Conservation (phyloP, 2,888 invertebrate genomes). For the Epinotia bilunana region DNA sequence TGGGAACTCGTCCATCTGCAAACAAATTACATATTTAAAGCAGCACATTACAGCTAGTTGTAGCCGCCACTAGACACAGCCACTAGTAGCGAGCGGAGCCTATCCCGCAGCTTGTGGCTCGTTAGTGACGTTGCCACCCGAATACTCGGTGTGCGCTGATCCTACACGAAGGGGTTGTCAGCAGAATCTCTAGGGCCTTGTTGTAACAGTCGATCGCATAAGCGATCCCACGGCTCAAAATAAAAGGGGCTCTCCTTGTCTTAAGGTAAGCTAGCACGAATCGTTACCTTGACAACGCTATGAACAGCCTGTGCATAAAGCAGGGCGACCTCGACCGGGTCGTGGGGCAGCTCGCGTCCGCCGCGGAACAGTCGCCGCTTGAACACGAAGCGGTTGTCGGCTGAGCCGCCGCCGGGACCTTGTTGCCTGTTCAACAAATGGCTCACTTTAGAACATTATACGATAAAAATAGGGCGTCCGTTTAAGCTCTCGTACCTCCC, state of each 20-base stretch:
- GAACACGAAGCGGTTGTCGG: constrained; percentile 96
- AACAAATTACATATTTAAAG: background rate
- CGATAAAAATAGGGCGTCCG: background rate
- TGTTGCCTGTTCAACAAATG: constrained; percentile 67
- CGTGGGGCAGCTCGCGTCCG: constrained; percentile 95
- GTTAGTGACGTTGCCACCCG: no score
- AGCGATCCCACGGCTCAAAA: no score
- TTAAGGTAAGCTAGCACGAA: background rate
- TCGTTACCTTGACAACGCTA: constrained; percentile 94
- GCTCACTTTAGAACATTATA: background rate
- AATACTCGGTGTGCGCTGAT: no score
- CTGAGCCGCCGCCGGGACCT: constrained; percentile 90
- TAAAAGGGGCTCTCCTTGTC: no score
- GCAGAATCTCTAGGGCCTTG: constrained; percentile 91
- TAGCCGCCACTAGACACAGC: no score
- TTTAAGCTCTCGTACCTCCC: no score
- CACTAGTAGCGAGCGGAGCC: no score
- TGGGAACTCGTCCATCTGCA: constrained; percentile 95
- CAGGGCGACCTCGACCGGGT: constrained; percentile 97
- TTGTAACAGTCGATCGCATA: constrained; percentile 51
- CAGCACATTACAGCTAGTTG: no score
- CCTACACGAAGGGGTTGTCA: constrained; percentile 92
- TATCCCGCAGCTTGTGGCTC: no score
- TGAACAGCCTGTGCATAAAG: constrained; percentile 98
- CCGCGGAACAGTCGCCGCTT: constrained; percentile 95